Conservation (phyloP, 2,888 invertebrate genomes). For the Neoascia interrupta region DNA sequence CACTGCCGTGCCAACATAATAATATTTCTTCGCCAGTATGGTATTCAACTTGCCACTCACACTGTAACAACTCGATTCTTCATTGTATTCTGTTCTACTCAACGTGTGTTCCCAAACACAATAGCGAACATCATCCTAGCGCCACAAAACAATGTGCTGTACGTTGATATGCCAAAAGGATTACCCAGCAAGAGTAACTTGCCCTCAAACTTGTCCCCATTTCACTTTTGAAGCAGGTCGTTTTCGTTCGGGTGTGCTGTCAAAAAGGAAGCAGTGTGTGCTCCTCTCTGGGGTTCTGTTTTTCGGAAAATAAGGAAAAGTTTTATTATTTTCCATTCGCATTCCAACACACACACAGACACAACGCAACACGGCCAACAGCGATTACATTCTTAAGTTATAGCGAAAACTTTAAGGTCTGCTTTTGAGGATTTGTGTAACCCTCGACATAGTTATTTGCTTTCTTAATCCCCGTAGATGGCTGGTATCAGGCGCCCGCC, state of each 20-base stretch:
- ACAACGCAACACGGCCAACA: conserved; percentile 46
- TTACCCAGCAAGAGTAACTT: conserved; percentile 32
- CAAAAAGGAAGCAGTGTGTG: conserved; percentile 22
- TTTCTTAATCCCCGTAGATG: conserved; percentile 41
- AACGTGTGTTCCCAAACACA: conserved; percentile 15
- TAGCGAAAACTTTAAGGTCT: conserved; percentile 64
- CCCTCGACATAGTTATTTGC: conserved; percentile 53
- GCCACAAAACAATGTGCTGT: conserved; percentile 45
- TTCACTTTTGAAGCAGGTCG: conserved; percentile 39
- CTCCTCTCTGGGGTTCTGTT: background rate
- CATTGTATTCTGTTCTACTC: background rate
- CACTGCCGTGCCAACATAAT: too few species aligned
- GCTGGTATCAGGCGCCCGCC: too few species aligned
- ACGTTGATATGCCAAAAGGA: conserved; percentile 55
- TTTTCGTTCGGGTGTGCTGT: conserved; percentile 47
- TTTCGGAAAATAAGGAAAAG: conserved; percentile 42
- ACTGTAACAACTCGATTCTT: conserved; percentile 14
- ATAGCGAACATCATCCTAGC: conserved; percentile 30
- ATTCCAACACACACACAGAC: background rate
- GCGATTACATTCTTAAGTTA: conserved; percentile 58
- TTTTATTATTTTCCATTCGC: conserved; percentile 60
- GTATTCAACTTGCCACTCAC: conserved; percentile 20
- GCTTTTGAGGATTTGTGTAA: conserved; percentile 46
- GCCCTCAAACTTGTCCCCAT: conserved; percentile 34
- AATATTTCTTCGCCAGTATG: too few species aligned